Evolutionary conservation across 2,888 invertebrate species (phyloP).

Genomic region (Orchestes rusci): DNA sequence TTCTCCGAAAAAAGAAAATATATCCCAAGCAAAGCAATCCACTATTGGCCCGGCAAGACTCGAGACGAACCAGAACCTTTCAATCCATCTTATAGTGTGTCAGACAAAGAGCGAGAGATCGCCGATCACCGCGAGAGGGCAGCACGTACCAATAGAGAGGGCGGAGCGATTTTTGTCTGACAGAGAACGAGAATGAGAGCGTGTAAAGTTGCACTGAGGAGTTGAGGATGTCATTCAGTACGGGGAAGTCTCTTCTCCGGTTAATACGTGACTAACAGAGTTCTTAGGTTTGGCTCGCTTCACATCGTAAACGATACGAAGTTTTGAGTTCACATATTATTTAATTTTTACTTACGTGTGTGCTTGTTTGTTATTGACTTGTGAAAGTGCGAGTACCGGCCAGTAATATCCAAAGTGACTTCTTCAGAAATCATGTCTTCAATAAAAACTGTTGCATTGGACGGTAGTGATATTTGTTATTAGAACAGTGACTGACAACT

Average conservation of each 20-base stretch:
- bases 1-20: slow-evolving; percentile 44
- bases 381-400: too few species aligned
- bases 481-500: too few species aligned
- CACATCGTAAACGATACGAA: too few species aligned
- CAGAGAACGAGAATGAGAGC: slow-evolving; percentile 32
- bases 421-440: too few species aligned
- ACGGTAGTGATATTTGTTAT: too few species aligned
- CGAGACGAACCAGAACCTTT: slow-evolving; percentile 35
- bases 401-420: too few species aligned
- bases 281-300: too few species aligned
- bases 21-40: slow-evolving; percentile 27
- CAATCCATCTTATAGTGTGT: slow-evolving; percentile 21
- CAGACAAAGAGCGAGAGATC: slow-evolving; percentile 16
- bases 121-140: slow-evolving; percentile 36
- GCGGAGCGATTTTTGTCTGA: slow-evolving; percentile 50
- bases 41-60: slow-evolving; percentile 43
- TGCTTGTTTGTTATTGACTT: too few species aligned
- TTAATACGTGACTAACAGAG: slow-evolving; percentile 49
- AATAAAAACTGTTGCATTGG: too few species aligned
- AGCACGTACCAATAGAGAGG: slow-evolving; percentile 49
- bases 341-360: slow-evolving; percentile 10
- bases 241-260: slow-evolving; percentile 54
- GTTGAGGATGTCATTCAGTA: slow-evolving; percentile 49
- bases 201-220: slow-evolving; percentile 24
- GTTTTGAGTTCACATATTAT: slow-evolving; percentile 7